Base-by-base conservation (phyloP, 2,113 vertebrate genomes). In the Microcebus tavaratra region DNA sequence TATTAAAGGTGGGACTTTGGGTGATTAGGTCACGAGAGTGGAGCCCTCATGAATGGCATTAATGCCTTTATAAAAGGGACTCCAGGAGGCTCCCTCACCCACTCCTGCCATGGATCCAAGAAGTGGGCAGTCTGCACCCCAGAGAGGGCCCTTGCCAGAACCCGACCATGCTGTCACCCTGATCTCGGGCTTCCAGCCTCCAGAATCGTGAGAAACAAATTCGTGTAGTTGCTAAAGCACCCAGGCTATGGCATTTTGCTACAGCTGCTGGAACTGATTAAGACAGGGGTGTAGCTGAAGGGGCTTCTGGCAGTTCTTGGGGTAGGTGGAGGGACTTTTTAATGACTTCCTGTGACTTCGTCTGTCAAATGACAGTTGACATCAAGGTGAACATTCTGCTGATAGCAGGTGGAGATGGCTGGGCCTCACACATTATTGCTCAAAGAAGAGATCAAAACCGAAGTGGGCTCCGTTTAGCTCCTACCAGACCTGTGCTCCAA, bases 351-450 rank as follows among this genome's bases (percentile, higher is more conserved):
- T 42, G 5, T 79, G 90, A 78, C 13, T 53, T 70, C 31, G 20
- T 59, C 67, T 78, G 18, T 91, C 78, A 59, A 63, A 31, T 5
- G 6, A 7, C n/a, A 8, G 3, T 48, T 61, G 4, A 4, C 31
- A 25, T 57, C 21, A 55, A 2, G 68, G 76, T 45, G 29, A 79
- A 53, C 8, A 42, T 15, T 14, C 45, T 73, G 27, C 50, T 73
- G n/a, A 48, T 0, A 5, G 48, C 2, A 0, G 12, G 21, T 4
- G 10, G 42, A 80, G 34, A 15, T 23, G 18, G 13, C 18, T 4
- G 21, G 34, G 21, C 50, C 42, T 34, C 42, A 53, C 1, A 2
- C 2, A 13, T 57, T 68, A 15, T 39, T 25, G 67, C 8, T 48
- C 65, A 87, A 73, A 45, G 70, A 87, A 81, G 76, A 88, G 36